These are phyloP conservation scores for Hystrix brachyura DNA, from an alignment of 2,113 vertebrate genomes.

Conservation along the genomic window DNA sequence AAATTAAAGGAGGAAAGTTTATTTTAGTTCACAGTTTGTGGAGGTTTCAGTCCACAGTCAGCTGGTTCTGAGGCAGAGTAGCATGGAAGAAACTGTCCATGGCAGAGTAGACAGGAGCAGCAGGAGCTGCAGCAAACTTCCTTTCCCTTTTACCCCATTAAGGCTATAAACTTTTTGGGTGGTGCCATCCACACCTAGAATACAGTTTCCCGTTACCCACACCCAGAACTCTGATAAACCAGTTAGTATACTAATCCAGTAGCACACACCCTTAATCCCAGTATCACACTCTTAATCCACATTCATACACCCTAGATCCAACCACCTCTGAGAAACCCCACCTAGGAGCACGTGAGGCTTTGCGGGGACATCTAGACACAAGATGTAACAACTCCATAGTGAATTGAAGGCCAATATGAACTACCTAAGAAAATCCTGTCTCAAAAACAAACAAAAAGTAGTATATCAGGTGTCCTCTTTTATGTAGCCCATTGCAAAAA, in stretches of 20 bases:
- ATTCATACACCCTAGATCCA: not conserved
- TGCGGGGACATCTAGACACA: not conserved
- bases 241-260: not conserved
- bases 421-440: not conserved
- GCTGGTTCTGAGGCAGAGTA: not conserved
- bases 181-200: not conserved
- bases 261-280: not conserved
- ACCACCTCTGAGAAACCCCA: not conserved
- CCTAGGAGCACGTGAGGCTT: not conserved
- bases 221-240: not conserved
- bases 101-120: not conserved
- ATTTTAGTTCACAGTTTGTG: not conserved
- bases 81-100: not conserved
- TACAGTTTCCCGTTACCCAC: not conserved
- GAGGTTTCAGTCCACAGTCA: not conserved
- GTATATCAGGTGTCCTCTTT: not conserved
- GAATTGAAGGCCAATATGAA: not conserved
- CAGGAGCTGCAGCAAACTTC: not conserved
- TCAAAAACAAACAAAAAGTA: not conserved
- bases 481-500: not conserved
- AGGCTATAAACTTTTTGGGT: not conserved
- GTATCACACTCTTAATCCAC: not conserved
- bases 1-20: not conserved
- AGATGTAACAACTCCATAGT: not conserved
- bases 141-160: not conserved